A percentile compares a stretch with the other conserved stretches of the same genome.
Evolutionary conservation across 2,113 vertebrate genomes (phyloP).

Genomic region (Eira barbara): DNA sequence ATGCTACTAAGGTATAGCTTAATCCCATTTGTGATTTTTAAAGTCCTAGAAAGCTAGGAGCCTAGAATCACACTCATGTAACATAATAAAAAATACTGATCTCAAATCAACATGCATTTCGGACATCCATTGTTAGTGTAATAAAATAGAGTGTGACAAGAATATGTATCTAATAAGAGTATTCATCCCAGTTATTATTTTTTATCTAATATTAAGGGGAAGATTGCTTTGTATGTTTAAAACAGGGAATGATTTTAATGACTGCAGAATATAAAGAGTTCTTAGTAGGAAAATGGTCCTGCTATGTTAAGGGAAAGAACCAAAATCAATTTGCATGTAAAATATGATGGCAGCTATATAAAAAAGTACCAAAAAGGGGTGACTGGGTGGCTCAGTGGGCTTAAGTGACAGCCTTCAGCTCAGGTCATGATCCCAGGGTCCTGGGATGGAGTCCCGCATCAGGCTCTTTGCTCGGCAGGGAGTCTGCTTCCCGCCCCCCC

Average conservation of each 20-base stretch:
- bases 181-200: background rate
- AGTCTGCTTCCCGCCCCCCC: rapidly evolving
- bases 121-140: background rate
- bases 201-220: background rate
- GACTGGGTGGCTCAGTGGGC: no score
- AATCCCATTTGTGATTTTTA: background rate
- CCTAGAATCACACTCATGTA: background rate
- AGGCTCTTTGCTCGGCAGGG: no score
- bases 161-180: background rate
- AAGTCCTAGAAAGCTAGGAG: background rate
- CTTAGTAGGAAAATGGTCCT: background rate
- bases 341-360: background rate
- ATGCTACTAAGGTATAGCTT: no score
- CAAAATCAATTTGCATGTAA: background rate
- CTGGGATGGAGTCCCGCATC: no score
- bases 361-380: background rate
- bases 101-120: background rate
- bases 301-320: background rate
- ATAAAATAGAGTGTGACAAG: background rate
- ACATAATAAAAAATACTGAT: background rate
- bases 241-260: background rate
- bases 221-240: background rate
- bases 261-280: background rate
- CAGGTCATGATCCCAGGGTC: no score
- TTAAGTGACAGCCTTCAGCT: no score